Base-by-base conservation (phyloP, 2,797 vertebrate species). In the Carapus acus region DNA sequence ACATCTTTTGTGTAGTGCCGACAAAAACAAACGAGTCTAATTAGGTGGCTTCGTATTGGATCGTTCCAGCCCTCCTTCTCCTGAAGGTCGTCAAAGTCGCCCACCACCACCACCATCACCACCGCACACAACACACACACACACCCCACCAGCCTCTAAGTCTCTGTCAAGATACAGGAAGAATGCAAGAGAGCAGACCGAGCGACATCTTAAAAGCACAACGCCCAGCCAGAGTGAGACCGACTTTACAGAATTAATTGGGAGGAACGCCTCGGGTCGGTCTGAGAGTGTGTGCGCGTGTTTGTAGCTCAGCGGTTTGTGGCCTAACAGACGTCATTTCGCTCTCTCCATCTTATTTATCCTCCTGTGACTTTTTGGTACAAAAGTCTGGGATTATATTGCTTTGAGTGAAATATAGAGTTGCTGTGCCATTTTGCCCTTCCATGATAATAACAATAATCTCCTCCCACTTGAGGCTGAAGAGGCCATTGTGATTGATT, bases 231-330 rank as follows among this genome's bases (percentile, higher is more conserved):
- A 15, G 2, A 46, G 3, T 33, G 15, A 16, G 7, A 36, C 58
- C 9, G 14, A 23, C 3, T 15, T 21, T 16, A 43, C 19, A 43
- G 22, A 46, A 4, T 3, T 14, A 13, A 18, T 14, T 21, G 27
- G 14, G 13, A 15, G 34, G 51, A 16, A 40, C 20, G 9, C 24
- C 57, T 33, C 1, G n/a, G 43, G 7, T 20, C 53, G 45, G 43
- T 1, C 16, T 27, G 40, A 16, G 40, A 36, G 7, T 24, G 17
- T 54, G 36, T 27, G 1, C 1, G 9, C 8, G 17, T 64, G 48
- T 53, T 24, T 8, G 0, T 16, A 3, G 21, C 19, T 14, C 23
- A 49, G 8, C 1, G 0, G 9, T 46, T 47, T 53, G 5, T 1
- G 0, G 2, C 1, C 40, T 15, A n/a, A 6, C 20, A 48, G 7